Evolutionary conservation across 1,140 invertebrate species (phyloP), one percentile per base, ranked within the genome.

Genomic region (Eumaeus atala): DNA sequence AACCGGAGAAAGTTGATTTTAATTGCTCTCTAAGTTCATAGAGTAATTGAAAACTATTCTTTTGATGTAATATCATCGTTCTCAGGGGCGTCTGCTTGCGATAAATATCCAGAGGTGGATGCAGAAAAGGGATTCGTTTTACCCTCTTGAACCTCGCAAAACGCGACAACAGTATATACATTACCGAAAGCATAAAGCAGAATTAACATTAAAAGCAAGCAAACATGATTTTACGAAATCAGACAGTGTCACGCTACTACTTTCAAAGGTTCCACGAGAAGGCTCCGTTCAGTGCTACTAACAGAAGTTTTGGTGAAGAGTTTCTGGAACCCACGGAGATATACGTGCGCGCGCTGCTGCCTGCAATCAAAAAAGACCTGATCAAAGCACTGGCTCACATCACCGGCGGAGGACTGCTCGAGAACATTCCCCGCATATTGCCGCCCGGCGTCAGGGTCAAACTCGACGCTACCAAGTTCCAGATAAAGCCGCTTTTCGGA

Each of bases 311-410:
- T 92, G 95, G 95, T 11, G 92, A 97, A 65, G 95, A 94, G 75
- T 88, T 99, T 40, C 89, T 98, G 10, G 92, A 90, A 1, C 97
- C 97, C 3, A 98, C 97, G 0, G 94, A 91, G 55, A 93, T 99
- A 48, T 99, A 99, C 87, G 93, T 96, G 0, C 92, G 93, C 68
- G 88, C 90, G 11, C 78, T 98, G 2, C 74, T 97, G 34, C 91
- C 92, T 0, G 90, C 93, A n/a, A 79, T 98, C 35, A 91, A 90
- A 65, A 89, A 89, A 1, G 92, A 92, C 10, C 87, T 92, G 33
- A 89, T 99, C 0, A 98, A 98, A 83, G 95, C 92, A 1, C 91
- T 97, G 63, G 95, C 95, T 0, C 97, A 99, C 68, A 98, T 99
- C 48, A 98, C 96, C 5, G 97, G 97, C 0, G 97, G 97, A 10